Conservation (phyloP, 2,888 invertebrate genomes). For the Ephialtes manifestator region DNA sequence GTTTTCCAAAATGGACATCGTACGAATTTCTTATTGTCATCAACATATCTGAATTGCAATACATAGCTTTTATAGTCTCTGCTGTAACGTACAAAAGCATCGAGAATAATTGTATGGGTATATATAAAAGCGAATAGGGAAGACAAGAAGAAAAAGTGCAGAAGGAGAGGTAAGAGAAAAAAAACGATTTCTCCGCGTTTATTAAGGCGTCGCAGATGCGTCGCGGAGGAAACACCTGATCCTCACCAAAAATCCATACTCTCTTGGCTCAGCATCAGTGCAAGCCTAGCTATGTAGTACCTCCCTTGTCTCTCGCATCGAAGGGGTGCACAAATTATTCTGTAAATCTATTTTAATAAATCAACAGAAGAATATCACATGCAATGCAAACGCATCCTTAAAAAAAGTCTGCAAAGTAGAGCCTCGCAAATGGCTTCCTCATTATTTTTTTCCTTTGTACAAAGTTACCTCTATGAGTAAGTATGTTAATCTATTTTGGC, state of each 20-base stretch:
- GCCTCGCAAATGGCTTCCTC: no score
- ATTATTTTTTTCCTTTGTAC: no score
- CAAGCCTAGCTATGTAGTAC: constrained; percentile 22
- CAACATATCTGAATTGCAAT: background rate
- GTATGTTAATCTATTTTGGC: no score
- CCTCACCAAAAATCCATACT: constrained; percentile 77
- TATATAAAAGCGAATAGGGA: constrained; percentile 1
- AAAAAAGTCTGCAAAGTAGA: no score
- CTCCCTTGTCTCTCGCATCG: constrained; percentile 7
- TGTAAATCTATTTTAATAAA: no score
- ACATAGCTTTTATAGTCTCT: background rate
- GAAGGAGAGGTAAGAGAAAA: constrained; percentile 41
- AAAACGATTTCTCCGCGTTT: constrained; percentile 51
- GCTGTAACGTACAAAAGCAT: background rate
- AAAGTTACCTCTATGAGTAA: no score
- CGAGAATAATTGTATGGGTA: background rate
- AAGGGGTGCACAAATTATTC: background rate
- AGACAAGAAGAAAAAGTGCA: constrained; percentile 11
- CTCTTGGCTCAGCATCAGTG: constrained; percentile 59
- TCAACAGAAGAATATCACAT: no score
- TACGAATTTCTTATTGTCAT: background rate
- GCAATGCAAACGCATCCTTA: no score
- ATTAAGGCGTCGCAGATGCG: constrained; percentile 74
- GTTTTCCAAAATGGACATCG: background rate
- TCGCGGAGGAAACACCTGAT: constrained; percentile 75